Percentiles rank a stretch among this genome's conserved stretches.
Conservation (phyloP, 2,113 vertebrate genomes). For the Passerina amoena region DNA sequence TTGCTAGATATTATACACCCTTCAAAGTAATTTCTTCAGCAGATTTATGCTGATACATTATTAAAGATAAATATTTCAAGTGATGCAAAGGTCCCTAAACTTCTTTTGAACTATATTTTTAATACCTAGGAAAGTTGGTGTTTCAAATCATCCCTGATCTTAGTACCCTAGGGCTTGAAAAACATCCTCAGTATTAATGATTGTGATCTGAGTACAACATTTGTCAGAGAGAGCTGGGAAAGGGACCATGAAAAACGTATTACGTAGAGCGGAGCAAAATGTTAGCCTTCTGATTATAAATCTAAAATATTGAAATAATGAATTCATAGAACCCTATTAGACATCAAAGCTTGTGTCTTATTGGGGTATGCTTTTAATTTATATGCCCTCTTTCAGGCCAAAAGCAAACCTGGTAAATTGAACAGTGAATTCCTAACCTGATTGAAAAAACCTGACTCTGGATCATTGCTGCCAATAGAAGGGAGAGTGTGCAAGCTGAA, state of each 20-base stretch:
- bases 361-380: conserved; percentile 66
- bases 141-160: conserved; percentile 58
- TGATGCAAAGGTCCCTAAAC: conserved; percentile 34
- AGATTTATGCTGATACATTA: conserved; percentile 3
- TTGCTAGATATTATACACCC: neutral
- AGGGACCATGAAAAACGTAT: conserved; percentile 41
- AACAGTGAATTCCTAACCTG: conserved; percentile 36
- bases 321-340: conserved; percentile 47
- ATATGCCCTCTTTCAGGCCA: conserved; percentile 10
- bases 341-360: conserved; percentile 64
- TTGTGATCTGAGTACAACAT: conserved; percentile 38
- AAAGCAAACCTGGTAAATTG: conserved; percentile 60
- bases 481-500: neutral
- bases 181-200: conserved; percentile 45
- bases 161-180: conserved; percentile 21
- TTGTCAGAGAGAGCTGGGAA: conserved; percentile 52
- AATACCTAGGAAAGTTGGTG: conserved; percentile 60
- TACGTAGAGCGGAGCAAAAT: conserved; percentile 26
- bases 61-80: conserved; percentile 58
- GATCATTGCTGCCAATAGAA: conserved; percentile 8
- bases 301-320: conserved; percentile 62
- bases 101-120: conserved; percentile 69
- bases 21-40: conserved; percentile 6
- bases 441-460: conserved; percentile 58
- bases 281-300: conserved; percentile 56